Base-by-base conservation (phyloP, 2,888 invertebrate species). In the Bombylius discolor region DNA sequence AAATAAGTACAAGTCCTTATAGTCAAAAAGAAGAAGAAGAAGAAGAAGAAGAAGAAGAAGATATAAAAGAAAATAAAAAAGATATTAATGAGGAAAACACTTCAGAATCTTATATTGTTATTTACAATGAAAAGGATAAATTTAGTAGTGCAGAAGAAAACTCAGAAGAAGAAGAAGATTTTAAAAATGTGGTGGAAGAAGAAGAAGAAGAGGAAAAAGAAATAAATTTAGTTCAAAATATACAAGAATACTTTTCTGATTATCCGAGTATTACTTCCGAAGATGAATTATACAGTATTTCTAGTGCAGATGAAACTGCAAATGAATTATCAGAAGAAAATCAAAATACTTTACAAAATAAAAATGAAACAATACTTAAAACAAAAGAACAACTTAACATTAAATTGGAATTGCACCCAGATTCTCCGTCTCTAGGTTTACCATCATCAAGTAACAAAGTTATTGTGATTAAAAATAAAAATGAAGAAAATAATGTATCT, bases 131-230 rank as follows among this genome's bases (percentile, higher is more conserved):
- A 36, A 39, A 39, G 7, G 31, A 45, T 32, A 31, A 12, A n/a
- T 67, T 65, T 52, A 66, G 67, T 61, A 69, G 65, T 3, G 51
- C 66, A 3, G 70, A 70, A 13, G 65, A 65, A 31, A 67, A 64
- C 49, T 61, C 65, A 5, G 63, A 63, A 2, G 68, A 64, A 32
- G 62, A 66, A 5, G 62, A 63, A 11, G 55, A 59, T 14, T 62
- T 60, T 32, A 57, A 58, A 11, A 60, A 61, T 47, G 54, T 53
- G 9, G 46, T 59, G 31, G 58, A 60, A 54, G 59, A 36, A 14
- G n/a, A 45, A 7, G 45, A 39, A 11, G 23, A 23, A 23, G 23
- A 23, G 3, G 3, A 2, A 23, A 23, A 23, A 23, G 23, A 23
- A 23, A 23, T 23, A 23, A 23, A 23, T 23, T 23, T 23, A 23